Evolutionary conservation across 2,888 invertebrate genomes (phyloP), one percentile per base, ranked within the genome.

Genomic region (Tubulanus polymorphus): DNA sequence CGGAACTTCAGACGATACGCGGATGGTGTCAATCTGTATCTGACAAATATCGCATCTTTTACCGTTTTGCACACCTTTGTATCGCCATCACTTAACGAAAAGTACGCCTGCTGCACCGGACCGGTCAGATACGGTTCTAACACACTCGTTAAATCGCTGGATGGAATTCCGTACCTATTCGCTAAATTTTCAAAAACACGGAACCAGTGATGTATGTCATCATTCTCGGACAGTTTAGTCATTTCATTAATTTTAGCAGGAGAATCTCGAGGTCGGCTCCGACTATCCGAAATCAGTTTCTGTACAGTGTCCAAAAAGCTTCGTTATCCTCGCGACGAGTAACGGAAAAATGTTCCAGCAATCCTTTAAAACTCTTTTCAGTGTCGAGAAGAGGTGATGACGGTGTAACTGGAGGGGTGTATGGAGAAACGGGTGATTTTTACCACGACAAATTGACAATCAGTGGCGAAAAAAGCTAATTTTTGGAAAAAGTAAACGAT

Each of bases 91-190:
- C 15, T 41, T 15, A 15, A 3, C 6, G 41, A 5, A 41, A 41
- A 41, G 23, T 41, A 41, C 6, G 41, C 41, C 23, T 41, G 41
- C 15, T 41, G 41, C 6, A 23, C 41, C 5, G 5, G 5, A 8
- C 41, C 41, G 20, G 41, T 41, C 18, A 41, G 41, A 41, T 41
- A 41, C 41, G 41, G 41, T 15, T 41, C 41, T 23, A 41, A 15
- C n/a, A n/a, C 10, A 10, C 35, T 32, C n/a, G 35, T n/a, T n/a
- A 10, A 32, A 12, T 32, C 10, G 10, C n/a, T n/a, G 10, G 10
- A 12, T 15, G 6, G 6, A 3, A 41, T 8, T 41, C 23, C 23
- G 15, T 41, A 41, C 5, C 41, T 5, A 3, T 8, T 15, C 41
- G 41, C 41, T 15, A 41, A 41, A 23, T 41, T 5, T 41, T 41